Evolutionary conservation across 2,888 invertebrate species (phyloP), one percentile per base, ranked within the genome.

Genomic region (Lithodes maja): DNA sequence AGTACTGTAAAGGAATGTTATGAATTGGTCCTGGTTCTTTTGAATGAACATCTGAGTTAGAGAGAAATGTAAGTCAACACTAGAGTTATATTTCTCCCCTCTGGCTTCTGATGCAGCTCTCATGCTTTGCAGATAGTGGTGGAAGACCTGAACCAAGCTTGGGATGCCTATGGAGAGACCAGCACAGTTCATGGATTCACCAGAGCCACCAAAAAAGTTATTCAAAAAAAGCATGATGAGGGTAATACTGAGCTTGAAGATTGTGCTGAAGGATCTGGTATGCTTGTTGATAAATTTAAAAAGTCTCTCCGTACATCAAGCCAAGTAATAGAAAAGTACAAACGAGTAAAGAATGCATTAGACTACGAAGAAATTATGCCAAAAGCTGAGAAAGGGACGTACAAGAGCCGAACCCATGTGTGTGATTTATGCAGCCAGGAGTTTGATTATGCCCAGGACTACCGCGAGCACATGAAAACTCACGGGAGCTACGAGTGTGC

Each of bases 401-500:
- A 81, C 17, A 86, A 86, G n/a, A 55, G 33, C 15, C 71, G 81
- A 33, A 55, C 7, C 7, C 86, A 86, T 54, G 12, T 74, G 52
- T 86, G 86, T 61, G 55, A 86, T 17, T 53, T 86, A 17, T 86
- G 86, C 7, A 55, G 61, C 15, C 3, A 74, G 7, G 75, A 75
- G 15, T 86, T 86, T 86, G 61, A 86, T 3, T 86, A 61, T 75
- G 86, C 75, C 3, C 86, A 86, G n/a, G 75, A 81, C 17, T 86
- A 50, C 49, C 49, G 81, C 2, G 86, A 86, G 7, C 86, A 86
- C 50, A 81, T 81, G 55, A 86, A 81, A 50, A 86, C 86, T 0
- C 86, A 86, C 49, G 81, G 86, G 12, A 86, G 81, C n/a, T 86
- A 55, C 5, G 86, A 86, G 17, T 86, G 86, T 75, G 81, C 75